These are phyloP conservation scores for Oscheius sp. DNA, from an alignment of 2,888 invertebrate genomes.

Conservation along the genomic window DNA sequence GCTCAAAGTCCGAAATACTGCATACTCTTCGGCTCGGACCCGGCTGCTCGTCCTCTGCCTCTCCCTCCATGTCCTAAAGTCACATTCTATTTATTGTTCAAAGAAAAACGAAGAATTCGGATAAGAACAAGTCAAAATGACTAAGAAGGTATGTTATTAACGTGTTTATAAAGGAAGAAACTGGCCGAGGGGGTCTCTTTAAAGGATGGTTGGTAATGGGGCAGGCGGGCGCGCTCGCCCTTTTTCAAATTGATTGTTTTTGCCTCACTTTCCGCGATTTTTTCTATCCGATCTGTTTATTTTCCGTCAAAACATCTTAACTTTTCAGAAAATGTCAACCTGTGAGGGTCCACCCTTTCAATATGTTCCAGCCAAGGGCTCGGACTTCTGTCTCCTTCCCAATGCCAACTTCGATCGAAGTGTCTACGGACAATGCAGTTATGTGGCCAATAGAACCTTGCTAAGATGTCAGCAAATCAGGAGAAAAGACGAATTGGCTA, in stretches of 20 bases:
- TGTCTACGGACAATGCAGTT: conserved; percentile 46
- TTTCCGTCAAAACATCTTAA: background rate
- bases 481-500: conserved; percentile 43
- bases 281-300: background rate
- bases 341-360: conserved; percentile 41
- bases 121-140: no score
- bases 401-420: conserved; percentile 50
- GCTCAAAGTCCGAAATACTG: background rate
- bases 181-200: background rate
- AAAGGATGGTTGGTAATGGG: conserved; percentile 15
- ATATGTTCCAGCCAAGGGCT: conserved; percentile 33
- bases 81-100: background rate
- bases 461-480: conserved; percentile 45
- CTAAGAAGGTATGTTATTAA: background rate
- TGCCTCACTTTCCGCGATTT: conserved; percentile 5
- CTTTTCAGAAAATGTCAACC: conserved; percentile 7
- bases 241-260: conserved; percentile 24
- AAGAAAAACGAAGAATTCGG: background rate
- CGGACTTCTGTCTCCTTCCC: conserved; percentile 31
- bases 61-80: conserved; percentile 1
- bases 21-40: background rate
- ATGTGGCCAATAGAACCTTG: conserved; percentile 43
- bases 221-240: background rate
- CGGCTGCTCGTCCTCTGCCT: background rate
- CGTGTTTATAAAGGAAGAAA: background rate